These are phyloP conservation scores for Theocolax elegans DNA, from an alignment of 1,140 invertebrate species.

Conservation along the genomic window DNA sequence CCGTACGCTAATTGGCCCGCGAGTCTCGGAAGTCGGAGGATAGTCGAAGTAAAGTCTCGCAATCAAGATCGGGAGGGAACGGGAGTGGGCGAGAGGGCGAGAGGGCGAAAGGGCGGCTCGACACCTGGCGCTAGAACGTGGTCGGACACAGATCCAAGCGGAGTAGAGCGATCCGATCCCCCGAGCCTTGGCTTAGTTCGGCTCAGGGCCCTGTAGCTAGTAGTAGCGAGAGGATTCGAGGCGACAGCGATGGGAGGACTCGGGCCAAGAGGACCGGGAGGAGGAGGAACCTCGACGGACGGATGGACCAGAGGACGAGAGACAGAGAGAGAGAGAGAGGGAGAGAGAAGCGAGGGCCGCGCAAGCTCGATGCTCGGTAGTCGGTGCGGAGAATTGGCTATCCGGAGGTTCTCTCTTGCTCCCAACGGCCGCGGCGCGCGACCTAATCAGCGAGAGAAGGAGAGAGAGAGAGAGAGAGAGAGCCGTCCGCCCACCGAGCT, in stretches of 20 bases:
- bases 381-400: slow-evolving; percentile 52
- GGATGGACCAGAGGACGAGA: slow-evolving; percentile 35
- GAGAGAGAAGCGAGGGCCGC: slow-evolving; percentile 13
- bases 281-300: slow-evolving; percentile 32
- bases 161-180: slow-evolving; percentile 15
- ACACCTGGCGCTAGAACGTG: no score
- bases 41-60: slow-evolving; percentile 33
- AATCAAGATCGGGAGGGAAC: slow-evolving; percentile 41
- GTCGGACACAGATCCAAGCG: not conserved
- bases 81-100: slow-evolving; percentile 14
- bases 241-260: not conserved
- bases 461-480: no score
- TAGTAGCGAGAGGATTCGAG: slow-evolving; percentile 1
- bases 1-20: slow-evolving; percentile 24
- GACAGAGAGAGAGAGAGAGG: slow-evolving; percentile 23
- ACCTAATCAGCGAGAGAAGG: slow-evolving; percentile 69
- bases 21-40: slow-evolving; percentile 35
- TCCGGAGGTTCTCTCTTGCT: slow-evolving; percentile 46
- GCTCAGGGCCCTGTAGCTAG: slow-evolving; percentile 55
- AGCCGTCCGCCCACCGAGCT: slow-evolving; percentile 42
- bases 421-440: slow-evolving; percentile 43
- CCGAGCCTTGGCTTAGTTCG: slow-evolving; percentile 61
- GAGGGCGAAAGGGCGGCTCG: no score
- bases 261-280: slow-evolving; percentile 29
- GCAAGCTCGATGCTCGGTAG: not conserved